Conservation (phyloP, 1,140 invertebrate genomes). For the Trichoplusia ni region DNA sequence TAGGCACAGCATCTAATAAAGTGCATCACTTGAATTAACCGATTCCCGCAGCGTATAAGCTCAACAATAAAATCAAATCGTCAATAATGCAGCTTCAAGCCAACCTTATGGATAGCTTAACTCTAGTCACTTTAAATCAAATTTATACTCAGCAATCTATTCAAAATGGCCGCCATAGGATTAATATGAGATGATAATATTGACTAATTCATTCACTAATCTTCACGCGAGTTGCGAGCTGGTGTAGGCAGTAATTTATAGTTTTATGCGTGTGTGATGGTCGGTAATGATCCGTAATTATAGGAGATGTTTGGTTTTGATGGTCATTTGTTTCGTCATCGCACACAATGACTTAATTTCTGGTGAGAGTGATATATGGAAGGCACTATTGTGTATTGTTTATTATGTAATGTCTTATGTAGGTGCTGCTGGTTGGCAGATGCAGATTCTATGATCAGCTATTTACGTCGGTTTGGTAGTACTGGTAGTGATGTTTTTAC, state of each 20-base stretch:
- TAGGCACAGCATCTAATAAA: no score
- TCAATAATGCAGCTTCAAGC: background rate
- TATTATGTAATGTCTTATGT: no score
- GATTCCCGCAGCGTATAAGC: no score
- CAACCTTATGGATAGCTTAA: background rate
- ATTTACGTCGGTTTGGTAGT: no score
- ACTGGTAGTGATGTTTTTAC: no score
- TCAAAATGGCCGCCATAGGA: constrained; percentile 13
- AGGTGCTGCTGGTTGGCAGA: no score
- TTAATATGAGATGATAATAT: constrained; percentile 20
- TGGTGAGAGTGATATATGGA: no score
- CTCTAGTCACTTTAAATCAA: background rate
- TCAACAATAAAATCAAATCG: no score
- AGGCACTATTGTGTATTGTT: no score
- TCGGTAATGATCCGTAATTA: constrained; percentile 13
- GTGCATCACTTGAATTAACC: no score
- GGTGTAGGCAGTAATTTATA: constrained; percentile 23
- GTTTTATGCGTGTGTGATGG: constrained; percentile 9
- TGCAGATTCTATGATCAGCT: no score
- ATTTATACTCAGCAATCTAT: constrained; percentile 8
- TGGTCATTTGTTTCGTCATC: background rate
- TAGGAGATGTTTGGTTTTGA: constrained; percentile 3
- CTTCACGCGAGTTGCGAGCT: background rate
- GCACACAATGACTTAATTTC: background rate
- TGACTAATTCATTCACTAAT: constrained; percentile 28